Conservation (phyloP, 1,140 invertebrate genomes). For the Macrotrachela quadricornifera region DNA sequence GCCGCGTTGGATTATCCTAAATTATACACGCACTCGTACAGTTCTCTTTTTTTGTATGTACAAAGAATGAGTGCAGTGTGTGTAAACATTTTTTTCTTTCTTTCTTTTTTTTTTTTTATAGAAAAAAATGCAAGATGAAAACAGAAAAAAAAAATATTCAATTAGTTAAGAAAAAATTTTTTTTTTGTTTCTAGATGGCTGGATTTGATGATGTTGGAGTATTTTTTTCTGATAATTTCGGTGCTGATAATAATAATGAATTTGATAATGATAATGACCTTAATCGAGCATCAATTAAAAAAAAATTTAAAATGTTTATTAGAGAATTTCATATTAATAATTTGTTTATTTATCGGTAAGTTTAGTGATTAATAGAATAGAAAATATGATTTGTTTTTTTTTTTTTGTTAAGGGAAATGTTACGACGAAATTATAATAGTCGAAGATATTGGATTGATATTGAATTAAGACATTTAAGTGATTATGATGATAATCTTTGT, state of each 20-base stretch:
- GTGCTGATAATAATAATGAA: slow-evolving; percentile 23
- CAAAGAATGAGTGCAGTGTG: too few species aligned
- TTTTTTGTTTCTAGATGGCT: slow-evolving; percentile 41
- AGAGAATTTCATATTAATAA: slow-evolving; percentile 82
- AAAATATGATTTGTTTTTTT: not conserved
- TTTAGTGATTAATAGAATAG: slow-evolving; percentile 36
- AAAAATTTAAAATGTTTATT: slow-evolving; percentile 83
- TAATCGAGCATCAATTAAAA: slow-evolving; percentile 61
- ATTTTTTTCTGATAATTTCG: slow-evolving; percentile 76
- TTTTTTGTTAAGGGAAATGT: slow-evolving; percentile 47
- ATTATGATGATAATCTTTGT: slow-evolving; percentile 76
- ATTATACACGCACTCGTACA: too few species aligned
- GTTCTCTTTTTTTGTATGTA: too few species aligned
- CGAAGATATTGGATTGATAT: slow-evolving; percentile 73
- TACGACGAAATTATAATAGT: slow-evolving; percentile 80
- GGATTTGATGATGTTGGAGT: slow-evolving; percentile 76
- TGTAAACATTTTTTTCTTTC: too few species aligned
- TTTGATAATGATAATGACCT: slow-evolving; percentile 35
- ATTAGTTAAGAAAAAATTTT: slow-evolving; percentile 10
- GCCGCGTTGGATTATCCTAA: too few species aligned
- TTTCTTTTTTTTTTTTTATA: too few species aligned
- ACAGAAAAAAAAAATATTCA: too few species aligned
- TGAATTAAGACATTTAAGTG: slow-evolving; percentile 73
- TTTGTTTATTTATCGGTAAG: slow-evolving; percentile 73
- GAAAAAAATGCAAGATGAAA: too few species aligned